Conservation (phyloP, 2,888 invertebrate species). For the Sepioteuthis lessoniana region DNA sequence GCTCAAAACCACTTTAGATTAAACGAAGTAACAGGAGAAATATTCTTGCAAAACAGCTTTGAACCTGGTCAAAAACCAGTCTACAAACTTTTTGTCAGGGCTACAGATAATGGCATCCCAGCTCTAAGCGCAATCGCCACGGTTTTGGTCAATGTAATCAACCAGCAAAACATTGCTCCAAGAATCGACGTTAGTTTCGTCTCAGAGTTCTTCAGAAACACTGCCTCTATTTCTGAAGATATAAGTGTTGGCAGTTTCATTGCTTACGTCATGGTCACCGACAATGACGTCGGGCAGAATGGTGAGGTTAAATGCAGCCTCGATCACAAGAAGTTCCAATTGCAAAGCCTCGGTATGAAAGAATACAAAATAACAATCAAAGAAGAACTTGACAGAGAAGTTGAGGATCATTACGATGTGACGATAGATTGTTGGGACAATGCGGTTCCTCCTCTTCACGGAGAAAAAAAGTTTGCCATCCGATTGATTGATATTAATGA, state of each 20-base stretch:
- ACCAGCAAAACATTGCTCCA: not conserved
- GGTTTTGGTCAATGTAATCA: not conserved
- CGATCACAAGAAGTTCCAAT: not conserved
- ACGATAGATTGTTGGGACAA: not conserved
- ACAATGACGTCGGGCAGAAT: not conserved
- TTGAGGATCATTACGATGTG: not conserved
- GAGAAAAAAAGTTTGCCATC: not conserved
- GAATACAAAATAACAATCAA: not conserved
- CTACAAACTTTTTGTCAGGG: not conserved
- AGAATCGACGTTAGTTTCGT: not conserved
- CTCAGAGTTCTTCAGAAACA: not conserved
- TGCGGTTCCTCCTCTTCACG: not conserved
- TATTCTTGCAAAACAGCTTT: not conserved
- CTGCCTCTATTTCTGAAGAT: not conserved
- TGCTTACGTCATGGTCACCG: not conserved
- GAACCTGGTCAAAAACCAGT: not conserved
- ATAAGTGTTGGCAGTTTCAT: not conserved
- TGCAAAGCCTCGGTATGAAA: not conserved
- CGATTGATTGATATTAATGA: not conserved
- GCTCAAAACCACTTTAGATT: not conserved
- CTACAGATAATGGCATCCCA: not conserved
- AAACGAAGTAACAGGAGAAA: not conserved
- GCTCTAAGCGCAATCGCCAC: not conserved
- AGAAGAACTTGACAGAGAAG: not conserved
- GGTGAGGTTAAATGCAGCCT: not conserved